Percentiles rank a stretch among this genome's conserved stretches.
Conservation (phyloP, 2,888 invertebrate species). For the Platerodrilus igneus region DNA sequence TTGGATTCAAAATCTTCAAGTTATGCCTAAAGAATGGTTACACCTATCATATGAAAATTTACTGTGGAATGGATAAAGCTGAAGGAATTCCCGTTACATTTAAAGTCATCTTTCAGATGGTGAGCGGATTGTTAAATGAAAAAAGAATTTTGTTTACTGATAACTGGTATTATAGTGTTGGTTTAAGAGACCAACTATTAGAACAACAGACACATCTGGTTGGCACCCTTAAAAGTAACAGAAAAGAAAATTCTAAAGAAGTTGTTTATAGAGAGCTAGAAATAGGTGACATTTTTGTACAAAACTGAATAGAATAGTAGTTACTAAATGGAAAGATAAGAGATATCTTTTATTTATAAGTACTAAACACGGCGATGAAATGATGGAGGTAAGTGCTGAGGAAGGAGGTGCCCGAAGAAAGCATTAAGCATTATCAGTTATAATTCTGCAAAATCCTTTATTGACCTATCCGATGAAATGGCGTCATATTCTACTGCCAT, state of each 20-base stretch:
- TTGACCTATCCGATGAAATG: slow-evolving; percentile 27
- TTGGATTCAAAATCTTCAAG: slow-evolving; percentile 5
- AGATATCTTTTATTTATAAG: slow-evolving; percentile 14
- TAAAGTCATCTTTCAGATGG: slow-evolving; percentile 13
- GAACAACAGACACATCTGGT: slow-evolving; percentile 35
- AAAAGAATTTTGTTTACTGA: slow-evolving; percentile 33
- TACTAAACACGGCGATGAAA: slow-evolving; percentile 6
- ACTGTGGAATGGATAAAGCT: slow-evolving; percentile 4
- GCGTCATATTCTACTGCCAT: slow-evolving; percentile 17
- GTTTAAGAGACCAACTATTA: slow-evolving; percentile 35
- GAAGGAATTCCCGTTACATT: slow-evolving; percentile 13
- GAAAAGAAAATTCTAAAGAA: slow-evolving; percentile 6
- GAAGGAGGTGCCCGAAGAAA: slow-evolving; percentile 11
- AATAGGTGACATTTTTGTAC: slow-evolving; percentile 26
- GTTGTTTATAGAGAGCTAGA: slow-evolving; percentile 22
- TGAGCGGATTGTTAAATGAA: slow-evolving; percentile 4
- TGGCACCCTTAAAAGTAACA: slow-evolving; percentile 29
- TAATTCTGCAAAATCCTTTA: slow-evolving; percentile 24
- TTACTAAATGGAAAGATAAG: slow-evolving; percentile 31
- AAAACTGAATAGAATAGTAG: slow-evolving; percentile 27
- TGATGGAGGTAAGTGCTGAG: slow-evolving; percentile 3
- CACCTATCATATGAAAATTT: slow-evolving; percentile 3
- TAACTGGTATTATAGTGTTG: slow-evolving; percentile 38
- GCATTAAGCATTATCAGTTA: slow-evolving; percentile 20
- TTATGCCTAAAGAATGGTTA: slow-evolving; percentile 3